phyloP scores from a whole-genome alignment of 2,113 vertebrate genomes.

The Neotragus pygmaeus region DNA sequence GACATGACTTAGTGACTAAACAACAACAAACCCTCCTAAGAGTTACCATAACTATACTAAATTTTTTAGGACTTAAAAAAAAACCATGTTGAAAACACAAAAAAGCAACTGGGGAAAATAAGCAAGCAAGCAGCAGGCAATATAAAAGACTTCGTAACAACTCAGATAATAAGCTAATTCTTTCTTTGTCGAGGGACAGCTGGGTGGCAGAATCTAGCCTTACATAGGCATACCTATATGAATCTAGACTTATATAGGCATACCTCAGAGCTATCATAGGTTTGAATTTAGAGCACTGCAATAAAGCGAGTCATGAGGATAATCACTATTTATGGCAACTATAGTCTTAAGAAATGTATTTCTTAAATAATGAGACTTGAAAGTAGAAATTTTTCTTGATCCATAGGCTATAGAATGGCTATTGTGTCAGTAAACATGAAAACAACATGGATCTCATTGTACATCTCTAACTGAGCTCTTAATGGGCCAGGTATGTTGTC shows the following conservation, averaged over 20 bases:
- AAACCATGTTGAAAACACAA: not conserved
- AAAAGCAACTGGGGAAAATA: not conserved
- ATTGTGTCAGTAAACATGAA: not conserved
- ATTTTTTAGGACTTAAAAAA: not conserved
- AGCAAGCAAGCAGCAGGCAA: not conserved
- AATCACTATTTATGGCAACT: not conserved
- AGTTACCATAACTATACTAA: not conserved
- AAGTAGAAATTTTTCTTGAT: not conserved
- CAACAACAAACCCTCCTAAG: not conserved
- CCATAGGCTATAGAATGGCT: not conserved
- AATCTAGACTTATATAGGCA: not conserved
- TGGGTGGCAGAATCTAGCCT: not conserved
- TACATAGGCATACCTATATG: not conserved
- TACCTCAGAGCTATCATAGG: not conserved
- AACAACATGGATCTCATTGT: not conserved
- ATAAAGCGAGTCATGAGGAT: not conserved
- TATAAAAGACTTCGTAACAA: not conserved
- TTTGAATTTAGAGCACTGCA: not conserved
- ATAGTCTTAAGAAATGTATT: not conserved
- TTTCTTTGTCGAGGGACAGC: not conserved
- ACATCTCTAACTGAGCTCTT: not conserved
- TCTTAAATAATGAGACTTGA: not conserved
- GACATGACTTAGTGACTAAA: not conserved
- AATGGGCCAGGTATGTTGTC: not conserved
- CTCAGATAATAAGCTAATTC: not conserved